These are phyloP conservation scores for Cherax quadricarinatus DNA, from an alignment of 1,140 invertebrate species.

Conservation along the genomic window DNA sequence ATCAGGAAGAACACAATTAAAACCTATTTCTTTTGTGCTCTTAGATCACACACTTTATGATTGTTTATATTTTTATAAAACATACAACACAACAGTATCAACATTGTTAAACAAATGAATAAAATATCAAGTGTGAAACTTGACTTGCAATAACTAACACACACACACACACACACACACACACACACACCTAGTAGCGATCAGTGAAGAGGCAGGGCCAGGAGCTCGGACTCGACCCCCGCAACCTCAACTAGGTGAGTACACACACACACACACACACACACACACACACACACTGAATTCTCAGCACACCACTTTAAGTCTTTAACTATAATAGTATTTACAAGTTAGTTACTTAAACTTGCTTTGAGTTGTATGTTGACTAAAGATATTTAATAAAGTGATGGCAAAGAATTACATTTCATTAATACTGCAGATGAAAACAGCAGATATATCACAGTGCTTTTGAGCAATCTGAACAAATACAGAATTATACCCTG, in stretches of 20 bases:
- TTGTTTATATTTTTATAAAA: not conserved
- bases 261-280: no score
- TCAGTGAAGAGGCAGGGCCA: no score
- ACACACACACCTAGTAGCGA: not conserved
- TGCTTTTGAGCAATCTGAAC: constrained; percentile 47
- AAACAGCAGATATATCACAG: constrained; percentile 59
- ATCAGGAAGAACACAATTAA: not conserved
- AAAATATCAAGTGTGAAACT: not conserved
- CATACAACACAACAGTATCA: not conserved
- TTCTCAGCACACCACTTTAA: not conserved
- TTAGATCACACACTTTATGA: not conserved
- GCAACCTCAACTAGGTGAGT: no score
- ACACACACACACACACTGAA: not conserved
- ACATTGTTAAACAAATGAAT: not conserved
- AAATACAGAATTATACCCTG: constrained; percentile 41
- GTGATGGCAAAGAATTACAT: not conserved
- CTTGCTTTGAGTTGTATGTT: not conserved
- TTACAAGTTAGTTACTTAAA: not conserved
- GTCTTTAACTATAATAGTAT: not conserved
- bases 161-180: not conserved
- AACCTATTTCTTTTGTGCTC: not conserved
- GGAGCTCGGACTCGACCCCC: no score
- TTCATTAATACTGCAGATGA: constrained; percentile 7
- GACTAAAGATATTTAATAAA: not conserved
- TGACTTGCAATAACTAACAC: not conserved